These are phyloP conservation scores for Pycnomerus fuliginosus DNA, from an alignment of 2,888 invertebrate species.

Conservation along the genomic window DNA sequence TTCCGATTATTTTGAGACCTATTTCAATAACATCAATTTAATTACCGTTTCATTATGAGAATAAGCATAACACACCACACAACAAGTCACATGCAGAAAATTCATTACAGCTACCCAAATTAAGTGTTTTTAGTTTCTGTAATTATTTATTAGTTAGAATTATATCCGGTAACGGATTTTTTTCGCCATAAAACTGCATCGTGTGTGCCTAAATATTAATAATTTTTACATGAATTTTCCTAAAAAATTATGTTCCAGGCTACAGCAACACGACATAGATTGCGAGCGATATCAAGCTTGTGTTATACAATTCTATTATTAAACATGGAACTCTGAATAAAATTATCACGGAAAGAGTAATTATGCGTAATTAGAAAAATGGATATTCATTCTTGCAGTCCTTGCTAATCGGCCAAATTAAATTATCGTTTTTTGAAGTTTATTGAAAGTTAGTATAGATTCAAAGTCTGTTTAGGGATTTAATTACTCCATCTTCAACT, in stretches of 20 bases:
- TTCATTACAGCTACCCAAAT: constrained; percentile 2
- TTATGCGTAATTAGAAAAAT: constrained; percentile 21
- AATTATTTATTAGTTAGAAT: constrained; percentile 2
- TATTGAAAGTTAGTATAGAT: too few species aligned
- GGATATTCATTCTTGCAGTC: too few species aligned
- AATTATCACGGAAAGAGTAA: constrained; percentile 22
- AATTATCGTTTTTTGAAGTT: too few species aligned
- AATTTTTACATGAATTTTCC: constrained; percentile 19
- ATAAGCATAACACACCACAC: constrained; percentile 9
- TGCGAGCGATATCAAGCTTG: constrained; percentile 15
- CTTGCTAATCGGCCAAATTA: too few species aligned
- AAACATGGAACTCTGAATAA: constrained; percentile 22
- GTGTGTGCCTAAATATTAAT: constrained; percentile 14
- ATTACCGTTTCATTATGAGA: constrained; percentile 18
- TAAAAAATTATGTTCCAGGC: constrained; percentile 18
- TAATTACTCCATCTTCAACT: too few species aligned
- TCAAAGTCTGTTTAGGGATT: too few species aligned
- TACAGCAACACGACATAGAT: constrained; percentile 22
- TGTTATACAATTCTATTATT: constrained; percentile 22
- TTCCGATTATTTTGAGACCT: constrained; percentile 9
- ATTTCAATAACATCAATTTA: constrained; percentile 12
- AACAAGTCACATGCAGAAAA: constrained; percentile 1
- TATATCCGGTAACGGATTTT: constrained; percentile 5
- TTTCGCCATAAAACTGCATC: too few species aligned
- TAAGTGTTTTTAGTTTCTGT: constrained; percentile 7